Percentiles rank a stretch among this genome's conserved stretches.
Evolutionary conservation across 1,140 invertebrate species (phyloP).

Genomic region (Pectinophora gossypiella): DNA sequence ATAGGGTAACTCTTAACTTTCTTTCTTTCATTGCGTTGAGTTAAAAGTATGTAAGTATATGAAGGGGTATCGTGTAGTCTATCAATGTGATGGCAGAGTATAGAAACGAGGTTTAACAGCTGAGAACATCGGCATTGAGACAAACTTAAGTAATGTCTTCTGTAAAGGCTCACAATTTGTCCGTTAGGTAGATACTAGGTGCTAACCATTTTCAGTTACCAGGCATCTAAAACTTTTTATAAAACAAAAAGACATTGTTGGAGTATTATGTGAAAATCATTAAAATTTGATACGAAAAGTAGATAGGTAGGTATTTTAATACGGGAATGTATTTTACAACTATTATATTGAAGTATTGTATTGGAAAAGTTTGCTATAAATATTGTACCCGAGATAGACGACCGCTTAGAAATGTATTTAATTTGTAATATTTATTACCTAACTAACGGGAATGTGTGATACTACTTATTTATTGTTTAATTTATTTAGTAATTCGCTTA

Average conservation of each 20-base stretch:
- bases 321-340: slow-evolving; percentile 63
- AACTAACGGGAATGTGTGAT: background rate
- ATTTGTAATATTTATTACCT: slow-evolving; percentile 5
- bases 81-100: too few relatives aligned
- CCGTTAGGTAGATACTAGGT: slow-evolving; percentile 1
- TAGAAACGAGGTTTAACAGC: too few relatives aligned
- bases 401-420: slow-evolving; percentile 2
- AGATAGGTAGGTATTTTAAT: slow-evolving; percentile 73
- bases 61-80: too few relatives aligned
- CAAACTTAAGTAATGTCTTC: too few relatives aligned
- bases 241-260: slow-evolving; percentile 28
- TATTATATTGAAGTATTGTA: slow-evolving; percentile 34
- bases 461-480: background rate
- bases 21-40: too few relatives aligned
- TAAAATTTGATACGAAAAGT: slow-evolving; percentile 68
- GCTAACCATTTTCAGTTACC: background rate
- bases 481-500: background rate
- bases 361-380: slow-evolving; percentile 36
- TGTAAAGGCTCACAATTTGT: too few relatives aligned
- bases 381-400: slow-evolving; percentile 29
- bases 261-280: slow-evolving; percentile 32
- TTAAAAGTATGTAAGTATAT: too few relatives aligned
- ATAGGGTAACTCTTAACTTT: slow-evolving; percentile 2
- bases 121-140: too few relatives aligned
- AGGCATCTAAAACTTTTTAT: slow-evolving; percentile 12